Percentiles rank a stretch among this genome's conserved stretches.
Conservation (phyloP, 2,797 vertebrate genomes). For the Hylomyscus alleni region DNA sequence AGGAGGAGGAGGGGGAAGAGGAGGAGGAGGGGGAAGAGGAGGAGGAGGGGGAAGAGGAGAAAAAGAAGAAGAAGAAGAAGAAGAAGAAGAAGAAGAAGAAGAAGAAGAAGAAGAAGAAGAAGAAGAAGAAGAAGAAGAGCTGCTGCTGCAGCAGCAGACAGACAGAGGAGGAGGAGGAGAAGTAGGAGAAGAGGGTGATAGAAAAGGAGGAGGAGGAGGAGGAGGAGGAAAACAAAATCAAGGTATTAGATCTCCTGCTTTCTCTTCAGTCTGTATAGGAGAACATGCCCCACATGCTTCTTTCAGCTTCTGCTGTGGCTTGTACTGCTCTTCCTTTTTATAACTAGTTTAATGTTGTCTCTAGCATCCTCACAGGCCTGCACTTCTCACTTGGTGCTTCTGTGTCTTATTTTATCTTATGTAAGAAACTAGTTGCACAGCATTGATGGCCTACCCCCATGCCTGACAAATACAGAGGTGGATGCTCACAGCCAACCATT, state of each 20-base stretch:
- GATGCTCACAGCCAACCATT: no score
- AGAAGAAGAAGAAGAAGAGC: no score
- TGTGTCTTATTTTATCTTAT: neutral
- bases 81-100: no score
- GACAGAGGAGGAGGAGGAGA: no score
- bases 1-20: no score
- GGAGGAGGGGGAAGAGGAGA: no score
- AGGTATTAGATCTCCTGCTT: rapidly evolving
- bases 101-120: rapidly evolving
- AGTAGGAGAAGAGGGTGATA: no score
- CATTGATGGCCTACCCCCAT: neutral
- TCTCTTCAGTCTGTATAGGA: neutral
- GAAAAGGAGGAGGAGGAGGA: neutral
- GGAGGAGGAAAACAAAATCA: neutral
- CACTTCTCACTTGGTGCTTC: neutral
- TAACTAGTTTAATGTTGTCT: neutral
- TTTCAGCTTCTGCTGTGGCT: neutral
- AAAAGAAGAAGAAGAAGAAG: no score
- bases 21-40: no score
- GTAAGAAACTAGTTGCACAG: neutral
- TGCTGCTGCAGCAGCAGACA: no score
- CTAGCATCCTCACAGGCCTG: neutral
- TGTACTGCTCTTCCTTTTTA: neutral
- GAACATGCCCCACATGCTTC: neutral
- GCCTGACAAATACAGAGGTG: no score